Percentiles rank a stretch among this genome's conserved stretches.
These are phyloP conservation scores for Cygnus buccinator DNA, from an alignment of 2,113 vertebrate species.

Conservation along the genomic window DNA sequence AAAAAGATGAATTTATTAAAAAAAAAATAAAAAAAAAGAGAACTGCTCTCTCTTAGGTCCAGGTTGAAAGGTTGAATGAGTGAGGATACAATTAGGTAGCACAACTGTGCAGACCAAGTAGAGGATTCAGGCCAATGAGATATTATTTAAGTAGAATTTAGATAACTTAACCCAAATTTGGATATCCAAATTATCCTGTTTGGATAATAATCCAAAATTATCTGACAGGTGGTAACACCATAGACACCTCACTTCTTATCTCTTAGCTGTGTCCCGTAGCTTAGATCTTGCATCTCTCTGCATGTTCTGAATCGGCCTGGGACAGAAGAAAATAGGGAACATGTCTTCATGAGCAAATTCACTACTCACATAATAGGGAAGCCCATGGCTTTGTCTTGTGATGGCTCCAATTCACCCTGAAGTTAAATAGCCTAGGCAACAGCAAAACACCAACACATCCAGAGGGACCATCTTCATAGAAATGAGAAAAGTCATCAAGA, in stretches of 20 bases:
- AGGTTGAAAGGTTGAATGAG: background rate
- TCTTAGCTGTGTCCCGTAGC: background rate
- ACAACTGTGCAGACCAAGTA: accelerated
- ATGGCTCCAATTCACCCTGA: background rate
- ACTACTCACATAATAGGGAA: background rate
- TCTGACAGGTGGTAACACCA: background rate
- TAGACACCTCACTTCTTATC: background rate
- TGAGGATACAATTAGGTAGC: background rate
- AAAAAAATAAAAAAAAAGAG: background rate
- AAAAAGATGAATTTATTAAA: background rate
- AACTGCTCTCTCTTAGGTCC: background rate
- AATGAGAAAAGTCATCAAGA: background rate
- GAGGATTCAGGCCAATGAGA: background rate
- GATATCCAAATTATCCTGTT: background rate
- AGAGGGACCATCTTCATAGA: background rate
- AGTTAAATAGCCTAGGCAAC: background rate
- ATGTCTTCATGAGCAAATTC: accelerated
- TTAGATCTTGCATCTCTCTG: background rate
- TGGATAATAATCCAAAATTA: background rate
- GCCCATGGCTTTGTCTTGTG: background rate
- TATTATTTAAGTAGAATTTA: background rate
- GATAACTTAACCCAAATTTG: background rate
- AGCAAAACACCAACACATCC: background rate
- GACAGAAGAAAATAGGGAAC: background rate
- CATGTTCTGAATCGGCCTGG: accelerated